phyloP scores from a whole-genome alignment of 1,140 invertebrate genomes.

The Camponotus vicinus region DNA sequence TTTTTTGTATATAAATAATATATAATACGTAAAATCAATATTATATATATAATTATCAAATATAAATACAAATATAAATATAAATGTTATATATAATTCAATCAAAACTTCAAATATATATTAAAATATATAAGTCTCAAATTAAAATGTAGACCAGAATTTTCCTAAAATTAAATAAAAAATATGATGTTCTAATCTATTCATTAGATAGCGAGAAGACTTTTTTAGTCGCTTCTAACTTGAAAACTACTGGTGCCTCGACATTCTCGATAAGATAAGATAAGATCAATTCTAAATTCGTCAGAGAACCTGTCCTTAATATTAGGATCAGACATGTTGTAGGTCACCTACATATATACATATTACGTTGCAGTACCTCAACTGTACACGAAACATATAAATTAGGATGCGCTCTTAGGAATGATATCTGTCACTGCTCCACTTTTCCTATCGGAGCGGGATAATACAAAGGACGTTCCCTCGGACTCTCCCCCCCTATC shows the following conservation, averaged over 20 bases:
- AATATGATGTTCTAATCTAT: neutral
- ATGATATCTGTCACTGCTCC: slow-evolving; percentile 31
- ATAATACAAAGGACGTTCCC: slow-evolving; percentile 44
- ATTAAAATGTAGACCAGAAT: neutral
- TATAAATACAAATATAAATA: no score
- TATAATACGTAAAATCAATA: no score
- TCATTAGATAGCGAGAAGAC: neutral
- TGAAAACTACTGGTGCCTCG: neutral
- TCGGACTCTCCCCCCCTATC: slow-evolving; percentile 6
- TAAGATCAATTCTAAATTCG: neutral
- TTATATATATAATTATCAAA: neutral
- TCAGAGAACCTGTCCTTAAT: neutral
- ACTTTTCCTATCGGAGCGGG: slow-evolving; percentile 33
- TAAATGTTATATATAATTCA: neutral
- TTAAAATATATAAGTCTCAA: neutral
- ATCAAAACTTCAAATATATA: neutral
- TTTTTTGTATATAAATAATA: no score
- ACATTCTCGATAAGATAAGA: neutral
- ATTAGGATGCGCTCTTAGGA: slow-evolving; percentile 47
- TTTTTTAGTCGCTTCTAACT: neutral
- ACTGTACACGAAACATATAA: neutral
- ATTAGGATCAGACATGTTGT: neutral
- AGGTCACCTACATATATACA: neutral
- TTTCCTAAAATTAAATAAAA: neutral
- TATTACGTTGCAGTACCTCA: neutral